Percentiles rank a stretch among this genome's conserved stretches.
phyloP scores from a whole-genome alignment of 2,797 vertebrate species.

The Melanogrammus aeglefinus region DNA sequence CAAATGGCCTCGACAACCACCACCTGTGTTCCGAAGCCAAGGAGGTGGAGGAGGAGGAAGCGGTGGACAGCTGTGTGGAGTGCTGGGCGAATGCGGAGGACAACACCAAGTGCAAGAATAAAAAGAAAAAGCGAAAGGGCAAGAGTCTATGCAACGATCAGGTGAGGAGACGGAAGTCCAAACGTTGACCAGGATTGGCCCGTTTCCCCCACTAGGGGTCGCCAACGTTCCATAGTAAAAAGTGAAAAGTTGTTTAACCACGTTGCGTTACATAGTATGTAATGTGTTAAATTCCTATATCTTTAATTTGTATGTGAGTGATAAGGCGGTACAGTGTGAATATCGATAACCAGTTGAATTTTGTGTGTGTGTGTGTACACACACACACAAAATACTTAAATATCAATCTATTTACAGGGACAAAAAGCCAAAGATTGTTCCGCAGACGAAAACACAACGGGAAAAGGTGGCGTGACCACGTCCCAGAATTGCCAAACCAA shows the following conservation, averaged over 20 bases:
- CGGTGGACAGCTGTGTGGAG: conserved; percentile 85
- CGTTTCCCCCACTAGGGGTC: background rate
- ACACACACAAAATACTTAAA: background rate
- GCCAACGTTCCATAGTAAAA: background rate
- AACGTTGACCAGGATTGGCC: background rate
- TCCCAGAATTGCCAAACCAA: conserved; percentile 82
- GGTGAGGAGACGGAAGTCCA: conserved; percentile 67
- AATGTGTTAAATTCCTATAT: background rate
- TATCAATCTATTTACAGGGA: background rate
- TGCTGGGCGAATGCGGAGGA: conserved; percentile 88
- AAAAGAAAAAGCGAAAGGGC: conserved; percentile 95
- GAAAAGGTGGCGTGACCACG: conserved; percentile 63
- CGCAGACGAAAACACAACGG: conserved; percentile 70
- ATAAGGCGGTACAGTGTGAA: background rate
- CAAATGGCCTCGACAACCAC: conserved; percentile 51
- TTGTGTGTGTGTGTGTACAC: background rate
- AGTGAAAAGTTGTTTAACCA: too few relatives aligned
- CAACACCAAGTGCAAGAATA: conserved; percentile 85
- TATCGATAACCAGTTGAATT: background rate
- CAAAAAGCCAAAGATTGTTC: conserved; percentile 54
- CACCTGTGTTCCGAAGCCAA: conserved; percentile 83
- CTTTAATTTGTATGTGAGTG: background rate
- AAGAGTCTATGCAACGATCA: conserved; percentile 78
- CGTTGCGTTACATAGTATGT: background rate
- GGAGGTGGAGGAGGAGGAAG: conserved; percentile 52